These are phyloP conservation scores for Tachycineta bicolor DNA, from an alignment of 2,113 vertebrate genomes.

Conservation along the genomic window DNA sequence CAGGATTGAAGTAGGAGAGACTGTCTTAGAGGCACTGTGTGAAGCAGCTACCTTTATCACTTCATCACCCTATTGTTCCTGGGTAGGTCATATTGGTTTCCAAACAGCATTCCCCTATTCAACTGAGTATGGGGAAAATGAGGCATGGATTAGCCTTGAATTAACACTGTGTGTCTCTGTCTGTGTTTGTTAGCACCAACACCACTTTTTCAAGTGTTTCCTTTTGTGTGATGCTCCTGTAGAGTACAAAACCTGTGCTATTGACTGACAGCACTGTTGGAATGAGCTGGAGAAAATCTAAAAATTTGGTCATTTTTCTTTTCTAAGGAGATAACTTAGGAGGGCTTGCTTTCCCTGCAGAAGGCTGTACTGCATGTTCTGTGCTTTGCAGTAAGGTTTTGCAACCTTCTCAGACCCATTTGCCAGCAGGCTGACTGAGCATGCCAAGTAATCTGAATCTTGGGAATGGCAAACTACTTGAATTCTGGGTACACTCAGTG, in stretches of 20 bases:
- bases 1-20: neutral
- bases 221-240: neutral
- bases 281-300: neutral
- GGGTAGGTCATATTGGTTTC: neutral
- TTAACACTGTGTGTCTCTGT: neutral
- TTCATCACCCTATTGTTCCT: neutral
- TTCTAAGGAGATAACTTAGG: neutral
- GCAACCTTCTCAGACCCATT: neutral
- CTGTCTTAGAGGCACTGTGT: neutral
- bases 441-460: neutral
- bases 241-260: neutral
- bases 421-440: neutral
- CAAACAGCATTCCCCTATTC: fast-evolving
- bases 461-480: neutral
- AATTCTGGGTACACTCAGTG: neutral
- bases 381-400: neutral
- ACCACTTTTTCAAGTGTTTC: neutral
- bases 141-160: neutral
- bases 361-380: neutral
- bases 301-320: neutral
- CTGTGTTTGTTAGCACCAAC: neutral
- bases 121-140: neutral
- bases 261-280: neutral
- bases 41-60: neutral
- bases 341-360: neutral